Conservation (phyloP, 92 coral and sea anemone species). For the Umimayanthus chanpuru region DNA sequence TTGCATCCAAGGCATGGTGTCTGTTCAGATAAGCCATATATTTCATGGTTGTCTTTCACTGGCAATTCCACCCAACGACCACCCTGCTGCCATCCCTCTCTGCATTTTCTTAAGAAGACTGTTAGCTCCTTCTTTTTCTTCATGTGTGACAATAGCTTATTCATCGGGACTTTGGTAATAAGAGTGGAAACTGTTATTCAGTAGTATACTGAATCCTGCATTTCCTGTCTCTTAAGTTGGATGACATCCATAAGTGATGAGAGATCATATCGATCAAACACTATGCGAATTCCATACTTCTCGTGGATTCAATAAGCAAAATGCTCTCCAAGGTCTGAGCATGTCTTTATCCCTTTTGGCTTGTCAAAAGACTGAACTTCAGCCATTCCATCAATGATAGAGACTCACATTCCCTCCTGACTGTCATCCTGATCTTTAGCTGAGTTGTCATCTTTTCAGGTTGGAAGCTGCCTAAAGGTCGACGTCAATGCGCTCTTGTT, state of each 20-base stretch:
- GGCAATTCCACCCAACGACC: constrained; percentile 4
- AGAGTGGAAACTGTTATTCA: constrained; percentile 30
- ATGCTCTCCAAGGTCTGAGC: constrained; percentile 63
- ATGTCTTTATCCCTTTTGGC: constrained; percentile 50
- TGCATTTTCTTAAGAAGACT: not conserved
- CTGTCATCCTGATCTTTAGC: too few relatives aligned
- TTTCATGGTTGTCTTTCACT: constrained; percentile 27
- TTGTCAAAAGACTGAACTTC: constrained; percentile 45
- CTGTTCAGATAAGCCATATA: constrained; percentile 19
- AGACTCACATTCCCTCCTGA: too few relatives aligned
- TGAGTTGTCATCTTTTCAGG: too few relatives aligned
- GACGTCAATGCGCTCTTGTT: too few relatives aligned
- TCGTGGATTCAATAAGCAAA: constrained; percentile 45
- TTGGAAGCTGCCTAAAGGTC: too few relatives aligned
- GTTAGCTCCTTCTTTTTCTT: constrained; percentile 28
- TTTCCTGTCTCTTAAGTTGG: constrained; percentile 16
- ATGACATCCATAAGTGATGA: constrained; percentile 30
- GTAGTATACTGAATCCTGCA: constrained; percentile 35
- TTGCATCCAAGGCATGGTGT: not conserved
- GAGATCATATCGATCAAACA: constrained; percentile 58
- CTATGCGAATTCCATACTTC: constrained; percentile 55
- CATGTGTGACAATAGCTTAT: constrained; percentile 25
- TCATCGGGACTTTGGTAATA: constrained; percentile 21
- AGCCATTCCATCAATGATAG: too few relatives aligned
- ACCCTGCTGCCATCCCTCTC: constrained; percentile 3